Conservation (phyloP, 2,888 invertebrate genomes). For the Lordiphosa fenestrarum region DNA sequence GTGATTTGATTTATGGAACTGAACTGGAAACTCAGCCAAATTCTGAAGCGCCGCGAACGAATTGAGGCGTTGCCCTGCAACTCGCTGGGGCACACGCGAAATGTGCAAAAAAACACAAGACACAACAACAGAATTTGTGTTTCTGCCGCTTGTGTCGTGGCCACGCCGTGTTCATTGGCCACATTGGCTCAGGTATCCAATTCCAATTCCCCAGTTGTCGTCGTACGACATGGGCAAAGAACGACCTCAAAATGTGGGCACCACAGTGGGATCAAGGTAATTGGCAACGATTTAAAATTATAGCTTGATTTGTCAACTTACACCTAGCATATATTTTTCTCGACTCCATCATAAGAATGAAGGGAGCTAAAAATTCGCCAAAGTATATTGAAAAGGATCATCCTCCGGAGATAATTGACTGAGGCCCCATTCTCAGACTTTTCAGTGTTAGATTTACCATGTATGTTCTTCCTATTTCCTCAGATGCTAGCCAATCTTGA, state of each 20-base stretch:
- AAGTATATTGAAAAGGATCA: no score
- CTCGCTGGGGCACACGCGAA: slow-evolving; percentile 25
- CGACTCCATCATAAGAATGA: no score
- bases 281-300: background rate
- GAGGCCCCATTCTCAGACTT: no score
- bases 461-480: no score
- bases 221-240: slow-evolving; percentile 54
- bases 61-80: slow-evolving; percentile 62
- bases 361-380: no score
- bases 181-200: slow-evolving; percentile 61
- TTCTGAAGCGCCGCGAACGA: slow-evolving; percentile 38
- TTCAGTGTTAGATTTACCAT: no score
- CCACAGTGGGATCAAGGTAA: slow-evolving; percentile 21
- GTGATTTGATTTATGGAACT: slow-evolving; percentile 61
- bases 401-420: no score
- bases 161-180: slow-evolving; percentile 63
- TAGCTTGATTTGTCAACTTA: background rate
- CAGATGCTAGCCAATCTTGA: no score
- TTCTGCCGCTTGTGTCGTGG: slow-evolving; percentile 27
- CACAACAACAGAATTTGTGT: no score
- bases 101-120: slow-evolving; percentile 6
- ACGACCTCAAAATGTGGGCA: slow-evolving; percentile 32
- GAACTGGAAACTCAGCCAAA: slow-evolving; percentile 9
- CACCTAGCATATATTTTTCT: background rate
- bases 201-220: slow-evolving; percentile 46